Evolutionary conservation across 2,797 vertebrate species (phyloP), one percentile per base, ranked within the genome.

Genomic region (Salmo trutta): DNA sequence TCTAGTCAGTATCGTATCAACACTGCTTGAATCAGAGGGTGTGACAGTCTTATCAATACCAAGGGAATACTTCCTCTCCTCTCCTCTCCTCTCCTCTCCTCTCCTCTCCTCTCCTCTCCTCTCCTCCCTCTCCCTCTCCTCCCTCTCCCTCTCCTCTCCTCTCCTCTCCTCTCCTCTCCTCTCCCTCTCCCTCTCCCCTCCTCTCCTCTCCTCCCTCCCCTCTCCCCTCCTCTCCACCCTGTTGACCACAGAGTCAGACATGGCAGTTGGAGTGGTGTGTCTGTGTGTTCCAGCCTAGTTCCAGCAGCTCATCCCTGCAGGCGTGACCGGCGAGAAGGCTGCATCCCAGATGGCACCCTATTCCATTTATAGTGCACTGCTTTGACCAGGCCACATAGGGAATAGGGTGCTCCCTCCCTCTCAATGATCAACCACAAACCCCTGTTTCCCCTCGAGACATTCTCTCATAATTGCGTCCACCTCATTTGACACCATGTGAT

Each of bases 401-500:
- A n/a, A 21, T 3, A 21, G 56, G 56, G 56, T 19, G 19, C n/a
- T 17, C 53, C 3, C 16, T 56, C 19, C 4, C 47, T 15, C 51
- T 27, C 21, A 6, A 16, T 31, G 21, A 53, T 72, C 71, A 72
- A 72, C 67, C 66, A 59, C 54, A n/a, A 59, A 59, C 54, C 56
- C 53, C 36, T 66, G 76, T 53, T 24, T 73, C 69, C 75, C 36
- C 52, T 33, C 68, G 51, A 79, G 74, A 85, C 59, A 85, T 87
- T 85, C 81, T 88, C 82, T 36, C 77, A 79, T 77, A 83, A 89
- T 81, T 84, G 75, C 68, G 79, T 85, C 82, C 75, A 81, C 75
- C 47, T 83, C 75, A 64, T 87, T 89, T 89, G 78, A 87, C 82
- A 80, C 78, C 65, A 80, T 84, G 80, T 54, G 79, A 85, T 77